A percentile compares a stretch with the other conserved stretches of the same genome.
Conservation (phyloP, 2,797 vertebrate species). For the Phataginus tetradactyla region DNA sequence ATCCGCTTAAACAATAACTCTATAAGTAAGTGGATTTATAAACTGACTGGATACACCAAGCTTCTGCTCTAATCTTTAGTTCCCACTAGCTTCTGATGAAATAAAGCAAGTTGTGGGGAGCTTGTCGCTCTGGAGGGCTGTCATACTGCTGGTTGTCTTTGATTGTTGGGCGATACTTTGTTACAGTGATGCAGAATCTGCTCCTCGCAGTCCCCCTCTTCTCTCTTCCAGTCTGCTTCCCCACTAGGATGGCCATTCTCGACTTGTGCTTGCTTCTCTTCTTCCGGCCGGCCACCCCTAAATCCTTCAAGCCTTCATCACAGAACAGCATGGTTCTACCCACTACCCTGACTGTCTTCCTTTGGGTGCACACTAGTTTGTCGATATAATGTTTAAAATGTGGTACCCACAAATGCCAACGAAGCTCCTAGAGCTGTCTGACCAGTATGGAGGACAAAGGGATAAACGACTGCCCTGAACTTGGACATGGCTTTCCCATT, state of each 20-base stretch:
- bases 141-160: background rate
- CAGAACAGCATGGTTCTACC: background rate
- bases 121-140: background rate
- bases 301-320: background rate
- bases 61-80: background rate
- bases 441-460: background rate
- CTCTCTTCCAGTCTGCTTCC: background rate
- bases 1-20: background rate
- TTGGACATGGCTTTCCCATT: background rate
- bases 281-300: background rate
- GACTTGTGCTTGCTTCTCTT: background rate
- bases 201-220: background rate
- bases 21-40: background rate
- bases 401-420: background rate
- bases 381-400: background rate
- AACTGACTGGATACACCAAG: background rate
- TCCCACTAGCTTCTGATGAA: background rate
- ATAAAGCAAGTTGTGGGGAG: background rate
- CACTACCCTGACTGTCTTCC: background rate
- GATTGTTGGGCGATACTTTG: background rate
- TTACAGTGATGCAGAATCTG: background rate
- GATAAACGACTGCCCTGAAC: no score
- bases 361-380: background rate
- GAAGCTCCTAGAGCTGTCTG: no score
- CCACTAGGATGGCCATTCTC: background rate